These are phyloP conservation scores for Lasioglossum vierecki DNA, from an alignment of 2,888 invertebrate species.

Conservation along the genomic window DNA sequence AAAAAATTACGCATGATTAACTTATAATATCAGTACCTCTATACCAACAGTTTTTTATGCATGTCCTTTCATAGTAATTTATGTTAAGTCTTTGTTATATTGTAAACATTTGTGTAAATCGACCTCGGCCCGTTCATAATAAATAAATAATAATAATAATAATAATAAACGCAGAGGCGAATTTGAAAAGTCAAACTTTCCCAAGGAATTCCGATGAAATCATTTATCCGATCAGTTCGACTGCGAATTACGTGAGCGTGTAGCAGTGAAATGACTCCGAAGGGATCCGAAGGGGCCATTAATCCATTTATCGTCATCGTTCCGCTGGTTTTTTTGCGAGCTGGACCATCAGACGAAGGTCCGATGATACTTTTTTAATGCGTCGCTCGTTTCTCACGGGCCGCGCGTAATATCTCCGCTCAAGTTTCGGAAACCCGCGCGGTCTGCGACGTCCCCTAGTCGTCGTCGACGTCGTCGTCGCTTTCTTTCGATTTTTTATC, in stretches of 20 bases:
- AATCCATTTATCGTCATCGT: constrained; percentile 5
- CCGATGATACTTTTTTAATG: constrained; percentile 29
- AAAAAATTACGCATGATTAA: too few species aligned
- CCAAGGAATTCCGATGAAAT: neutral
- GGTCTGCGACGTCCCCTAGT: constrained; percentile 27
- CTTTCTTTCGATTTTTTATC: constrained; percentile 61
- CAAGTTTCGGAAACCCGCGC: constrained; percentile 63
- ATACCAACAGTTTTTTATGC: too few species aligned
- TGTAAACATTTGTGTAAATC: too few species aligned
- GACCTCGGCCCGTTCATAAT: too few species aligned
- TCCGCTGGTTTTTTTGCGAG: neutral
- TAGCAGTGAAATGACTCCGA: neutral
- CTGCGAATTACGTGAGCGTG: neutral
- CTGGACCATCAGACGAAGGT: constrained; percentile 1
- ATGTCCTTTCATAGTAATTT: too few species aligned
- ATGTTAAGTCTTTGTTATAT: too few species aligned
- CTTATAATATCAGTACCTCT: too few species aligned
- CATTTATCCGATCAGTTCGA: neutral
- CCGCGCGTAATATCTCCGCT: constrained; percentile 59
- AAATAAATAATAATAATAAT: too few species aligned
- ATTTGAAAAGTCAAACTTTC: neutral
- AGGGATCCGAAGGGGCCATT: neutral
- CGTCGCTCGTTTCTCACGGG: constrained; percentile 59
- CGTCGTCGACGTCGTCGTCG: neutral
- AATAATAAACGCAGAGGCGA: too few species aligned